Conservation (phyloP, 2,113 vertebrate species). For the Cardinalis cardinalis region DNA sequence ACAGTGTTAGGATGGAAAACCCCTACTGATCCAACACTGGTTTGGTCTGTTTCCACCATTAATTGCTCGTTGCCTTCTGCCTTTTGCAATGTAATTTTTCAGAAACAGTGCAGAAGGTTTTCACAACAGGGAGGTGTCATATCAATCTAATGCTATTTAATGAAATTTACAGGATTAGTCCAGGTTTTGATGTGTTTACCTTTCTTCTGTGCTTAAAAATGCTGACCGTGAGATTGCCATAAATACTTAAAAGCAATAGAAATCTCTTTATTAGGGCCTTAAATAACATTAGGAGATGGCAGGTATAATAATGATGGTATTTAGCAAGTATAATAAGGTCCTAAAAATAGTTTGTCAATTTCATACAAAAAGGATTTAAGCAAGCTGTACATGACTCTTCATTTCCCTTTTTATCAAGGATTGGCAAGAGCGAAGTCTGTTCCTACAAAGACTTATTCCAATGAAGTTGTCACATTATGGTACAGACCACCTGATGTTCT, state of each 20-base stretch:
- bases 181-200: not conserved
- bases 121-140: not conserved
- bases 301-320: not conserved
- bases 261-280: not conserved
- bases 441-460: constrained; percentile 96
- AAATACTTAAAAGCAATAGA: not conserved
- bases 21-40: not conserved
- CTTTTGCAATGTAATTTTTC: not conserved
- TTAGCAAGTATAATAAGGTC: not conserved
- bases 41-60: not conserved
- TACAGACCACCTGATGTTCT: constrained; percentile 95
- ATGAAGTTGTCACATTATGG: constrained; percentile 97
- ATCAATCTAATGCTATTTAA: not conserved
- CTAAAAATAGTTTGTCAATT: not conserved
- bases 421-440: constrained; percentile 94
- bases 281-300: not conserved
- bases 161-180: not conserved
- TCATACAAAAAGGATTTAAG: not conserved
- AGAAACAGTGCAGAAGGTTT: not conserved
- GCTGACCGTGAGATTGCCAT: not conserved
- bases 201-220: not conserved
- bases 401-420: constrained; percentile 72
- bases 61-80: not conserved
- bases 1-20: not conserved
- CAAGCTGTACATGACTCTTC: not conserved